These are phyloP conservation scores for Nestor notabilis DNA, from an alignment of 2,113 vertebrate species.

Conservation along the genomic window DNA sequence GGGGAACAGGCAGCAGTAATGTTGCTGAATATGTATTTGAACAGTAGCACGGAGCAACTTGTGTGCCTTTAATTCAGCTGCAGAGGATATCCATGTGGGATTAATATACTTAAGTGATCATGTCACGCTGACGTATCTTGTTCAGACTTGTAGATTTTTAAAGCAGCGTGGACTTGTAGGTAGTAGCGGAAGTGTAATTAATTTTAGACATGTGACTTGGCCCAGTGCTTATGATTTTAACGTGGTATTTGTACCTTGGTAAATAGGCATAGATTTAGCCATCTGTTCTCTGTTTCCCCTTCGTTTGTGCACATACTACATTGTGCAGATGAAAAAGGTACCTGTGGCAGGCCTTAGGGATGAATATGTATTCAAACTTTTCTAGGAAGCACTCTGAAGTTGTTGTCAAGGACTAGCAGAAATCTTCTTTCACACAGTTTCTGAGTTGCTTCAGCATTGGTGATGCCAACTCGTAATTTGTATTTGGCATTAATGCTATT, in stretches of 20 bases:
- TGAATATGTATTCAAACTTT: background rate
- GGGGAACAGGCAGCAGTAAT: background rate
- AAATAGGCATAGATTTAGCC: conserved; percentile 8
- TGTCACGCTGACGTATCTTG: conserved; percentile 39
- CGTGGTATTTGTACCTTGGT: background rate
- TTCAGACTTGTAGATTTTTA: conserved; percentile 55
- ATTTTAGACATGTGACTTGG: conserved; percentile 42
- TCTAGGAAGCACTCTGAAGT: background rate
- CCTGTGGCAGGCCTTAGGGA: background rate
- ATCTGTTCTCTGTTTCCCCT: conserved; percentile 22
- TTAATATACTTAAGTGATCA: conserved; percentile 8
- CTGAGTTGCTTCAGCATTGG: background rate
- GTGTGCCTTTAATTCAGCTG: conserved; percentile 8
- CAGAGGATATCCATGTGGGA: conserved; percentile 18
- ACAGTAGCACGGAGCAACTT: background rate
- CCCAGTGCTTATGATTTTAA: background rate
- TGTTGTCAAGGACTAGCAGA: background rate
- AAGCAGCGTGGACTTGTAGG: conserved; percentile 32
- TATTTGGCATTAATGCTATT: background rate
- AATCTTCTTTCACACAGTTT: background rate
- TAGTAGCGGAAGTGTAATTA: conserved; percentile 35
- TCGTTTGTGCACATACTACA: background rate
- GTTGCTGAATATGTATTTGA: background rate
- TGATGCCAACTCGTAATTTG: background rate
- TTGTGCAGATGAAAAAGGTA: background rate